Conservation (phyloP, 2,888 invertebrate species). For the Amphipoea oculea region DNA sequence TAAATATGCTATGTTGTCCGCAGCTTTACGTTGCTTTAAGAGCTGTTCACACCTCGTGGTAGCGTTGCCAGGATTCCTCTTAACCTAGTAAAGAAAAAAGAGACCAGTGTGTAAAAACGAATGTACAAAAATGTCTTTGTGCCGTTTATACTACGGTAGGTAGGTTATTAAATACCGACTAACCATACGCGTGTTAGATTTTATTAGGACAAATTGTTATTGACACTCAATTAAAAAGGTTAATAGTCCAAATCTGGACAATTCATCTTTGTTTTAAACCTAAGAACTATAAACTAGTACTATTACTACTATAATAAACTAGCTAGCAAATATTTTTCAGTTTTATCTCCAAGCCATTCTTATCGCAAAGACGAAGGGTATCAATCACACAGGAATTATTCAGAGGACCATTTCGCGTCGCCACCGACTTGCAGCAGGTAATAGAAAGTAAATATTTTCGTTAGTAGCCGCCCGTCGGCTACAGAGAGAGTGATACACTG, state of each 20-base stretch:
- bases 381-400: conserved; percentile 51
- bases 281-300: not conserved
- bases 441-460: conserved; percentile 81
- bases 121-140: conserved; percentile 9
- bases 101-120: not conserved
- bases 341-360: conserved; percentile 23
- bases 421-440: conserved; percentile 68
- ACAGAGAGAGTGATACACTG: conserved; percentile 59
- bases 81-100: conserved; percentile 40
- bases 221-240: conserved; percentile 30
- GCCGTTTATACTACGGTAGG: not conserved
- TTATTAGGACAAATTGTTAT: conserved; percentile 24
- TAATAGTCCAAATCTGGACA: not conserved
- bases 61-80: conserved; percentile 42
- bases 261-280: conserved; percentile 8
- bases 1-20: conserved; percentile 22
- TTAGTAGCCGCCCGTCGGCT: conserved; percentile 59
- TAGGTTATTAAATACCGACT: not conserved
- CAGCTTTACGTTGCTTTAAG: conserved; percentile 49
- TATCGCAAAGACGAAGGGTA: conserved; percentile 33
- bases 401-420: conserved; percentile 56
- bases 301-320: not conserved
- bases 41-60: conserved; percentile 46
- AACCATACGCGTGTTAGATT: no score
- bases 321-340: not conserved